Evolutionary conservation across 2,113 vertebrate genomes (phyloP), one percentile per base, ranked within the genome.

Genomic region (Sprattus sprattus): DNA sequence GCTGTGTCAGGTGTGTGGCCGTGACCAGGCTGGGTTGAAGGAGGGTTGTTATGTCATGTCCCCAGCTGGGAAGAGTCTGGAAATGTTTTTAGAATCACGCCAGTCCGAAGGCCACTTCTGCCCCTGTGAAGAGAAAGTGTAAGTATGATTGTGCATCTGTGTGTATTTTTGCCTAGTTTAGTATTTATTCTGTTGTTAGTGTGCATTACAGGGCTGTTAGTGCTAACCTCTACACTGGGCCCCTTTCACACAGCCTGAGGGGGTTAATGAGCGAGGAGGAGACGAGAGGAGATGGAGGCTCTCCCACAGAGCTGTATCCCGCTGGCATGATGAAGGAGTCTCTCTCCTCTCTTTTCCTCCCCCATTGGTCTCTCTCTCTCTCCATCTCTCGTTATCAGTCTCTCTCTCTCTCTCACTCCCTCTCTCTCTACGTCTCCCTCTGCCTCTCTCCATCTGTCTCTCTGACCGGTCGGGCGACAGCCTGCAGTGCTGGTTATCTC

Each of bases 1-100:
- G 49, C 47, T 84, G 71, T 81, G 47, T 44, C 50, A 86, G 82
- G 64, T 86, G 82, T 78, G 85, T 49, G 60, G 46, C 9, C 64
- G 45, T 71, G 85, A 80, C 47, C 78, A 46, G 50, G 6, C 45
- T 64, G 50, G 25, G n/a, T 84, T 60, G 28, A 5, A 39, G 64
- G 67, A 39, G 28, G 28, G 32, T 39, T 28, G 67, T 75, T 75
- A 75, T 75, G 67, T 75, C 67, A 75, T 75, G 32, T 39, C 13
- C 25, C 67, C 67, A 75, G 67, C 67, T 75, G 67, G 15, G 67
- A 39, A 75, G 67, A 32, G 28, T 15, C 67, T 32, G 4, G n/a
- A 8, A 5, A 39, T 75, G 67, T 75, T 39, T 75, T 75, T 22
- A 22, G 25, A 75, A 15, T 75, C 28, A 1, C 39, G 67, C 0